These are phyloP conservation scores for Rhodeus uyekii DNA, from an alignment of 2,797 vertebrate genomes.

Conservation along the genomic window DNA sequence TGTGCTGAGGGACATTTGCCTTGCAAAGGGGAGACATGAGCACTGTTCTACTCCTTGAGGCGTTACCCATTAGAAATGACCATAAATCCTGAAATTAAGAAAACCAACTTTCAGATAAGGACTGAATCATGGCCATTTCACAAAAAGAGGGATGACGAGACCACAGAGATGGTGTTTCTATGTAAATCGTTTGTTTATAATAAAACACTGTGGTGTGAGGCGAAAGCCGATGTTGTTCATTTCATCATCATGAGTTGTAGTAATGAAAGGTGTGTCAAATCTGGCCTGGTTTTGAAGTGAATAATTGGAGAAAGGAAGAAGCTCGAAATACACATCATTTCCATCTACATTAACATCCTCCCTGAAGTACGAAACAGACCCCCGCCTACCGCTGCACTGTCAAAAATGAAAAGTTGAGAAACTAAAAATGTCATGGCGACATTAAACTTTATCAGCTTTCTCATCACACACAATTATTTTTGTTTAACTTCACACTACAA, in stretches of 20 bases:
- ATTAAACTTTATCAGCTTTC: neutral
- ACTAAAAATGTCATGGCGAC: neutral
- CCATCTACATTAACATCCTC: constrained; percentile 43
- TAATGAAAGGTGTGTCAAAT: constrained; percentile 54
- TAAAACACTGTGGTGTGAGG: constrained; percentile 8
- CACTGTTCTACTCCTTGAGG: constrained; percentile 2
- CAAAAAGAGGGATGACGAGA: constrained; percentile 21
- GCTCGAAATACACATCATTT: constrained; percentile 41
- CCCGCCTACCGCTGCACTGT: neutral
- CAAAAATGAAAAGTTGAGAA: constrained; percentile 14
- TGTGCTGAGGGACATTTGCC: neutral
- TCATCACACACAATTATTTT: neutral
- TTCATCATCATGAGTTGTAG: constrained; percentile 35
- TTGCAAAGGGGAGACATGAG: neutral
- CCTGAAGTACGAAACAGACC: neutral
- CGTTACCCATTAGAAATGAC: neutral
- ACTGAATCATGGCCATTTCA: constrained; percentile 20
- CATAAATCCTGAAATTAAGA: neutral
- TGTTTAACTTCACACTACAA: no score
- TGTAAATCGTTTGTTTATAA: constrained; percentile 18
- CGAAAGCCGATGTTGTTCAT: constrained; percentile 11
- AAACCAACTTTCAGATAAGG: neutral
- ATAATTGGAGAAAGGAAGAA: constrained; percentile 31
- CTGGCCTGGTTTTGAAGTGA: constrained; percentile 50
- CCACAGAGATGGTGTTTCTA: constrained; percentile 6